Evolutionary conservation across 1,140 invertebrate species (phyloP).

Genomic region (Asbolus verrucosus): DNA sequence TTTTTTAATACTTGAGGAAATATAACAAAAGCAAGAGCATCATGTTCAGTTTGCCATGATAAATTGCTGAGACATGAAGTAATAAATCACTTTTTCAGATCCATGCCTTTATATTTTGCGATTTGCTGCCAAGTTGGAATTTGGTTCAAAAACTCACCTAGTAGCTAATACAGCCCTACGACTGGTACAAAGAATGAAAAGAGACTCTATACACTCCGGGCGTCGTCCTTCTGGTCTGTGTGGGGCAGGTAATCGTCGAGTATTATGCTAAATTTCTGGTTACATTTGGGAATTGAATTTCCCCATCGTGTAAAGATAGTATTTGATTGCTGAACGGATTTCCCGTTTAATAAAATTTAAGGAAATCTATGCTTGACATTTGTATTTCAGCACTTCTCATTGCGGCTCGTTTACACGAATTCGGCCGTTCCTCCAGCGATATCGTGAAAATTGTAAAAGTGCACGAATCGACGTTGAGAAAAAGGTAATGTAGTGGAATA

Average conservation of each 20-base stretch:
- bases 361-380: not conserved
- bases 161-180: constrained; percentile 95
- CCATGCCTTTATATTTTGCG: constrained; percentile 94
- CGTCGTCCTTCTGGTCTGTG: constrained; percentile 95
- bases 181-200: constrained; percentile 96
- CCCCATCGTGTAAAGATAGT: not conserved
- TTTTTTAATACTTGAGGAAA: no score
- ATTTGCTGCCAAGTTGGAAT: constrained; percentile 94
- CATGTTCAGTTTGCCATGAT: no score
- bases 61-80: not conserved
- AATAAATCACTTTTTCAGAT: constrained; percentile 71
- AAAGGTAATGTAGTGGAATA: constrained; percentile 72
- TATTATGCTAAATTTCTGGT: not conserved
- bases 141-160: constrained; percentile 92
- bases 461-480: constrained; percentile 92
- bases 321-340: not conserved
- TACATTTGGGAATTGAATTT: not conserved
- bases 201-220: constrained; percentile 97
- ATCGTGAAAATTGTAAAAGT: constrained; percentile 97
- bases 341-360: not conserved
- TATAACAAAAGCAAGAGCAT: no score
- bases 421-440: constrained; percentile 87
- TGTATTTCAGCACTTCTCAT: constrained; percentile 84
- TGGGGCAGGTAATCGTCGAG: constrained; percentile 81
- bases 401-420: constrained; percentile 92